These are phyloP conservation scores for Sturnira hondurensis DNA, from an alignment of 2,113 vertebrate species.

Conservation along the genomic window DNA sequence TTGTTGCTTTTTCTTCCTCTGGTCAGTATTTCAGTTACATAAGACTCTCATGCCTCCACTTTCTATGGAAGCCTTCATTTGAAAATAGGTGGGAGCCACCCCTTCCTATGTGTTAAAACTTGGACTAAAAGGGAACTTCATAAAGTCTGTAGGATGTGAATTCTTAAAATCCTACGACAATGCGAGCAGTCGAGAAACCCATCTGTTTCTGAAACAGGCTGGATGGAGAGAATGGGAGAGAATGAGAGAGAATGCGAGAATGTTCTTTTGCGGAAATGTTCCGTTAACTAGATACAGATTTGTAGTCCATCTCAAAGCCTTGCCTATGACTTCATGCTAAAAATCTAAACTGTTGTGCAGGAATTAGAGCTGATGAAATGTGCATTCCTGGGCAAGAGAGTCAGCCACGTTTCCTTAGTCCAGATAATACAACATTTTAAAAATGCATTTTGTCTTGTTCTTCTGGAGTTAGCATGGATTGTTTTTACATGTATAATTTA, in stretches of 20 bases:
- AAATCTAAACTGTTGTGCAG: neutral
- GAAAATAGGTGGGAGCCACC: neutral
- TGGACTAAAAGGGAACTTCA: neutral
- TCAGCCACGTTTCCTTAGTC: neutral
- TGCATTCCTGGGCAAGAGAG: neutral
- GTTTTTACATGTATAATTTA: neutral
- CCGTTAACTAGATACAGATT: neutral
- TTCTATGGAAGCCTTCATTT: neutral
- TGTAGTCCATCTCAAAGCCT: neutral
- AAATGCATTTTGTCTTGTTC: neutral
- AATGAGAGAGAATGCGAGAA: too few relatives aligned
- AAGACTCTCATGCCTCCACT: neutral
- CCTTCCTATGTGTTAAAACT: neutral
- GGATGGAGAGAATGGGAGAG: neutral
- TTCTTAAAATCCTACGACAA: conserved; percentile 40
- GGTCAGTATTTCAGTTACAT: neutral
- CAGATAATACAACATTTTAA: neutral
- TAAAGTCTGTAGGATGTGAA: neutral
- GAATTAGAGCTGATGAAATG: neutral
- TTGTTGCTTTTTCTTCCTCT: neutral
- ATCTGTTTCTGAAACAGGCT: neutral
- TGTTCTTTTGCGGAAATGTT: neutral
- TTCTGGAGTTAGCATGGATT: neutral
- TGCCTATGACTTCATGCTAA: neutral
- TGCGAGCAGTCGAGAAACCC: neutral